These are phyloP conservation scores for Arenaria interpres DNA, from an alignment of 2,113 vertebrate genomes.

Conservation along the genomic window DNA sequence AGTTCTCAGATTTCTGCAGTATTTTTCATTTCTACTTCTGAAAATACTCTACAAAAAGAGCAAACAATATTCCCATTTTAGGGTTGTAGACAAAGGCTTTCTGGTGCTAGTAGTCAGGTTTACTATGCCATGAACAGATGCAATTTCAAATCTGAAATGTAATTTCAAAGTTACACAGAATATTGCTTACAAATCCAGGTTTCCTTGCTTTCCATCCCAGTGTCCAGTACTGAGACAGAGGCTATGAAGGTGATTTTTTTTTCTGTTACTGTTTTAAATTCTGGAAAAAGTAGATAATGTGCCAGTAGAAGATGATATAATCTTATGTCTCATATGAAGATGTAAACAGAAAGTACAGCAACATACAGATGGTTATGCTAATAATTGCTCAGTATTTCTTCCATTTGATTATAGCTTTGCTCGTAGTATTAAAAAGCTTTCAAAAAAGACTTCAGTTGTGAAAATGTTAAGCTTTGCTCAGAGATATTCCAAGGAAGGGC, in stretches of 20 bases:
- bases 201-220: neutral
- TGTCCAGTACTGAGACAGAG: neutral
- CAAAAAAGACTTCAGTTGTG: neutral
- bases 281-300: neutral
- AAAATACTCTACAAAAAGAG: neutral
- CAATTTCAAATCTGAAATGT: neutral
- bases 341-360: neutral
- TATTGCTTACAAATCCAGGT: neutral
- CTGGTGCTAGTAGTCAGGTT: neutral
- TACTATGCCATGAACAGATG: neutral
- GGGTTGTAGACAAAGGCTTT: neutral
- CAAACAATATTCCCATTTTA: neutral
- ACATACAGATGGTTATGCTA: neutral
- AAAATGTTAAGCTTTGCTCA: neutral
- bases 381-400: neutral
- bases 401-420: neutral
- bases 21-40: neutral
- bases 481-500: neutral
- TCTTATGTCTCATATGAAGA: neutral
- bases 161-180: neutral
- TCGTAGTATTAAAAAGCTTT: neutral
- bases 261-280: neutral
- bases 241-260: neutral
- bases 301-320: neutral
- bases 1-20: neutral